These are phyloP conservation scores for Microplitis demolitor DNA, from an alignment of 1,140 invertebrate species.

Conservation along the genomic window DNA sequence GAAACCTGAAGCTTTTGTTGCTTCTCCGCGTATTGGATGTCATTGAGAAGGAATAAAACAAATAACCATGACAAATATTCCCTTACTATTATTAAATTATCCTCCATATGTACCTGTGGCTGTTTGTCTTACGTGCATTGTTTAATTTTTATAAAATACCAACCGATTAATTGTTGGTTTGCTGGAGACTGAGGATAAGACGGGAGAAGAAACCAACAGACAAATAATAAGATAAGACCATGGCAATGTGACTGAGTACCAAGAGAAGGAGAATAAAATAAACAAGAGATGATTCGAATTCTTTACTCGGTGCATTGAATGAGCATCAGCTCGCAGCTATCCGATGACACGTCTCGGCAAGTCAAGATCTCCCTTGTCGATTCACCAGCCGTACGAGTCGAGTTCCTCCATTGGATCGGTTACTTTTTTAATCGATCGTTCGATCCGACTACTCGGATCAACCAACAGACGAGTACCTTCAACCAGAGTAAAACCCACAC, in stretches of 20 bases:
- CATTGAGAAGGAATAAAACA: too few relatives aligned
- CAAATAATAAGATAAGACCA: too few relatives aligned
- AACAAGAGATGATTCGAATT: not conserved
- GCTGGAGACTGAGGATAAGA: too few relatives aligned
- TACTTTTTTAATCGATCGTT: constrained; percentile 10
- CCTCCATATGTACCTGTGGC: too few relatives aligned
- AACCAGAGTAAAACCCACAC: too few relatives aligned
- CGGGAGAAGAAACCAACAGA: too few relatives aligned
- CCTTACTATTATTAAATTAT: too few relatives aligned
- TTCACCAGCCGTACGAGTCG: not conserved
- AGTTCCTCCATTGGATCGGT: not conserved
- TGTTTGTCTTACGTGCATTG: too few relatives aligned
- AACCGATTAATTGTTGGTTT: too few relatives aligned
- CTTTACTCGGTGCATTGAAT: constrained; percentile 4
- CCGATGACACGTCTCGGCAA: constrained; percentile 24
- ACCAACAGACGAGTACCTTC: not conserved
- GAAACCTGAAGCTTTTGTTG: constrained; percentile 22
- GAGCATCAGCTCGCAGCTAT: not conserved
- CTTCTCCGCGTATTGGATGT: not conserved
- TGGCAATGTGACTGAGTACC: too few relatives aligned
- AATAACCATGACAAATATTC: too few relatives aligned
- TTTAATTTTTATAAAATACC: too few relatives aligned
- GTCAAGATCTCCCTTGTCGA: constrained; percentile 9
- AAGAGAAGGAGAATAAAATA: not conserved
- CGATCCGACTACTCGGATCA: constrained; percentile 3